phyloP scores from a whole-genome alignment of 2,888 invertebrate genomes.

The Empis livida region DNA sequence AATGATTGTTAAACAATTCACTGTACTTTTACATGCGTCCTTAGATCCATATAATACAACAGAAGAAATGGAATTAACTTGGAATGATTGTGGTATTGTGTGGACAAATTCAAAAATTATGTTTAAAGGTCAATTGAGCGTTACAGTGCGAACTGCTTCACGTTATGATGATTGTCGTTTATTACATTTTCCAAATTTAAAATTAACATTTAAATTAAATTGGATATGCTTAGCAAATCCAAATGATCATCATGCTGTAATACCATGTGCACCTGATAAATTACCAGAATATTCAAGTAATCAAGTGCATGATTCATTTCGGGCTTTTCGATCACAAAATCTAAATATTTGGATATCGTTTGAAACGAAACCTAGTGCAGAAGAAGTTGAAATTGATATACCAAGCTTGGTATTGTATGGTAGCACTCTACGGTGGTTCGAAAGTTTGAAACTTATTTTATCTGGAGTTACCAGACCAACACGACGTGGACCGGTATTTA shows the following conservation, averaged over 20 bases:
- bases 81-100: conserved; percentile 85
- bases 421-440: conserved; percentile 89
- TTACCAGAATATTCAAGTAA: conserved; percentile 94
- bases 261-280: conserved; percentile 91
- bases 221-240: conserved; percentile 91
- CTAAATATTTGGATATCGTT: conserved; percentile 64
- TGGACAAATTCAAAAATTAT: conserved; percentile 92
- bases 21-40: conserved; percentile 87
- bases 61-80: conserved; percentile 96
- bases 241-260: conserved; percentile 89
- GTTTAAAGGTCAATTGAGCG: conserved; percentile 85
- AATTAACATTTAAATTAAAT: conserved; percentile 66
- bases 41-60: conserved; percentile 97
- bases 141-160: conserved; percentile 87
- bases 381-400: conserved; percentile 41
- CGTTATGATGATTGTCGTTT: conserved; percentile 97
- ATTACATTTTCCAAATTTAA: conserved; percentile 79
- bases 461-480: conserved; percentile 92
- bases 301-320: conserved; percentile 88
- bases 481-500: conserved; percentile 77
- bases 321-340: conserved; percentile 84
- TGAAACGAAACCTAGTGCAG: conserved; percentile 56
- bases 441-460: conserved; percentile 83
- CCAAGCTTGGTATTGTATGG: conserved; percentile 78
- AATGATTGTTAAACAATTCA: conserved; percentile 73